Evolutionary conservation across 1,140 invertebrate species (phyloP).

Genomic region (Bombus confusus): DNA sequence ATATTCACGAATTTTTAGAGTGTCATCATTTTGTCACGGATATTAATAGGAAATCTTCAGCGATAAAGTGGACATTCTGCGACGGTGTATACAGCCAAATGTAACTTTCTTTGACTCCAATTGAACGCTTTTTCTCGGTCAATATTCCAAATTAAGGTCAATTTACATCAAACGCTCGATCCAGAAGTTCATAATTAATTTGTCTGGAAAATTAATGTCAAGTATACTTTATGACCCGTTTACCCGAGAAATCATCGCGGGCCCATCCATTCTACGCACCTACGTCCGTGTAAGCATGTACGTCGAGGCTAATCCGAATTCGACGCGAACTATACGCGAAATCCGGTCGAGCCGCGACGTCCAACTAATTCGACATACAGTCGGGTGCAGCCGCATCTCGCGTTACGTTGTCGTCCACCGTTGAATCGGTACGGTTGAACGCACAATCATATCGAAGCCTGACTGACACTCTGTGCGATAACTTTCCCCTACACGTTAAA

Average conservation of each 20-base stretch:
- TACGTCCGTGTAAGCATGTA: not conserved
- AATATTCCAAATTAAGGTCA: no score
- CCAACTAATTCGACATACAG: slow-evolving; percentile 45
- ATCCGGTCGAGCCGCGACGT: slow-evolving; percentile 31
- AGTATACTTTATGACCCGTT: slow-evolving; percentile 20
- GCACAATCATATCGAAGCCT: slow-evolving; percentile 46
- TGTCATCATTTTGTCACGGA: no score
- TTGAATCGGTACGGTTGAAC: slow-evolving; percentile 26
- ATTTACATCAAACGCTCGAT: no score
- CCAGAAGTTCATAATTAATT: not conserved
- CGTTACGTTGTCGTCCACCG: slow-evolving; percentile 24
- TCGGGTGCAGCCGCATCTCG: slow-evolving; percentile 23
- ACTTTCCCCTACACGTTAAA: slow-evolving; percentile 19
- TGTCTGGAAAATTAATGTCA: no score
- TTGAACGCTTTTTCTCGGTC: not conserved
- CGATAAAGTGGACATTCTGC: no score
- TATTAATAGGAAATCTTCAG: no score
- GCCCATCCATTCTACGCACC: slow-evolving; percentile 43
- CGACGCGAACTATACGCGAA: slow-evolving; percentile 19
- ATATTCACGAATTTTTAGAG: no score
- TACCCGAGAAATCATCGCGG: slow-evolving; percentile 28
- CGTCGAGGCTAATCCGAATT: slow-evolving; percentile 19
- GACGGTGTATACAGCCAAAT: no score
- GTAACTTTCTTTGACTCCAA: no score
- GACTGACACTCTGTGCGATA: slow-evolving; percentile 8